phyloP scores from a whole-genome alignment of 2,888 invertebrate species.

The Ophonus ardosiacus region DNA sequence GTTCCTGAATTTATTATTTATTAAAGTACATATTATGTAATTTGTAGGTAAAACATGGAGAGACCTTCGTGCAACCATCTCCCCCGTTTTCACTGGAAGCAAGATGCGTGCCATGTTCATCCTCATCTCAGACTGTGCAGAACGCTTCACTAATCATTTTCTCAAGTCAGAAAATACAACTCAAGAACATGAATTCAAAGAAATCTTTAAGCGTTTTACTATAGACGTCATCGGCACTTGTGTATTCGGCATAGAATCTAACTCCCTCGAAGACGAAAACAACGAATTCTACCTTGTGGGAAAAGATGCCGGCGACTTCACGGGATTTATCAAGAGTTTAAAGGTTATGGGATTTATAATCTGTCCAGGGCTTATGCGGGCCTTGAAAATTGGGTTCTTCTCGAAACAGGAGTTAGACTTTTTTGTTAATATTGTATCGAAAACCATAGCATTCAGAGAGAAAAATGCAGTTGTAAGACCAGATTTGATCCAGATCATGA shows the following conservation, averaged over 20 bases:
- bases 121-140: constrained; percentile 48
- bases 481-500: constrained; percentile 77
- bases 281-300: constrained; percentile 32
- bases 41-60: constrained; percentile 37
- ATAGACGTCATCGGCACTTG: constrained; percentile 66
- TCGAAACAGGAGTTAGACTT: constrained; percentile 70
- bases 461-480: constrained; percentile 66
- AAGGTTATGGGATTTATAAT: constrained; percentile 10
- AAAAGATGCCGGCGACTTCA: constrained; percentile 10
- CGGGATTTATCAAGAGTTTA: background rate
- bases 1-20: too few species aligned
- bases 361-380: constrained; percentile 37
- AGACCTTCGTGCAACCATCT: constrained; percentile 57
- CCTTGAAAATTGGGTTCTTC: background rate
- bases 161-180: background rate
- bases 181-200: constrained; percentile 58
- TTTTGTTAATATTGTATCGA: constrained; percentile 65
- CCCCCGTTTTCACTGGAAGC: constrained; percentile 62
- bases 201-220: constrained; percentile 55
- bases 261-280: constrained; percentile 31
- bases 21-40: background rate
- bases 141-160: constrained; percentile 32
- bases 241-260: constrained; percentile 25
- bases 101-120: constrained; percentile 58
- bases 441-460: constrained; percentile 65